A percentile compares a stretch with the other conserved stretches of the same genome.
These are phyloP conservation scores for Amiota mariae DNA, from an alignment of 2,888 invertebrate genomes.

Conservation along the genomic window DNA sequence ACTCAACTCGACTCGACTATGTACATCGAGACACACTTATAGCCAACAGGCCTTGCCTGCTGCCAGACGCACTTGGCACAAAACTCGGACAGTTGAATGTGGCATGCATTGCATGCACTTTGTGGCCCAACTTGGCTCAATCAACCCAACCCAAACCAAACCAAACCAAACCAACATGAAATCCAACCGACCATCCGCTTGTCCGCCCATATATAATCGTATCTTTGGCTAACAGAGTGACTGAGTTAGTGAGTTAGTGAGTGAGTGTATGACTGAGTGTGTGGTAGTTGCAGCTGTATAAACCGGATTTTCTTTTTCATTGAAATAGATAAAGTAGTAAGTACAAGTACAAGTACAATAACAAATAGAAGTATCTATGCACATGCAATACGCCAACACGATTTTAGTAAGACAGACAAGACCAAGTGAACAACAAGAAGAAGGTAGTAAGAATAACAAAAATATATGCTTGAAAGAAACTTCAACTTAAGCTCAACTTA, in stretches of 20 bases:
- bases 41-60: background rate
- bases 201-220: background rate
- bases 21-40: slow-evolving; percentile 2
- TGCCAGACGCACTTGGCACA: background rate
- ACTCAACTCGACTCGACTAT: no score
- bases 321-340: slow-evolving; percentile 20
- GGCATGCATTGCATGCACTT: slow-evolving; percentile 15
- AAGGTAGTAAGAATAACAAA: background rate
- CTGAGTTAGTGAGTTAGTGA: background rate
- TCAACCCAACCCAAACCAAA: background rate
- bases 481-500: slow-evolving; percentile 18
- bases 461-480: slow-evolving; percentile 8
- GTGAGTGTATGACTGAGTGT: slow-evolving; percentile 2
- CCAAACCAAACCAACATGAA: background rate
- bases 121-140: slow-evolving; percentile 1
- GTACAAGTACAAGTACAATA: slow-evolving; percentile 6
- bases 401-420: no score
- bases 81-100: background rate
- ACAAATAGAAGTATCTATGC: background rate
- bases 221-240: no score
- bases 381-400: no score
- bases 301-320: slow-evolving; percentile 22
- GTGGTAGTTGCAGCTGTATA: slow-evolving; percentile 6
- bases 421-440: no score
- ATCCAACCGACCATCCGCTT: background rate